These are phyloP conservation scores for Fistularia tabacaria DNA, from an alignment of 2,797 vertebrate species.

Conservation along the genomic window DNA sequence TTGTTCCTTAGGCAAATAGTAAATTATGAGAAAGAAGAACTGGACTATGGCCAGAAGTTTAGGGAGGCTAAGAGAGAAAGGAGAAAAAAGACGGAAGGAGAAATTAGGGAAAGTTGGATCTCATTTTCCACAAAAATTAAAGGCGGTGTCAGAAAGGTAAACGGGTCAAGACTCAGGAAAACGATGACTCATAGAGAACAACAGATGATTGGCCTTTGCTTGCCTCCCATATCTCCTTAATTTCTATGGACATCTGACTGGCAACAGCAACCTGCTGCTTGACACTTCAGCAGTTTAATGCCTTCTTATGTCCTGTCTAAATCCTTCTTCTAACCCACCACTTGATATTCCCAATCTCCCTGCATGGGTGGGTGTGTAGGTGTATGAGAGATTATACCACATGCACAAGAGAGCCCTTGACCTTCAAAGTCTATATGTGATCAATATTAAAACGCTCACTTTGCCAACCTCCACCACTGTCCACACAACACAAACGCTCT, in stretches of 20 bases:
- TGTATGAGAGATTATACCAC: constrained; percentile 16
- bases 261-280: constrained; percentile 39
- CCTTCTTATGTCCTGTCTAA: constrained; percentile 46
- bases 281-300: constrained; percentile 50
- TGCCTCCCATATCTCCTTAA: constrained; percentile 37
- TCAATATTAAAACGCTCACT: constrained; percentile 68
- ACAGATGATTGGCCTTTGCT: constrained; percentile 38
- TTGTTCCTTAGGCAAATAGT: constrained; percentile 43
- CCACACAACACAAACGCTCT: constrained; percentile 14
- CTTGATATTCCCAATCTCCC: constrained; percentile 51
- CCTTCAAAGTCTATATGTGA: constrained; percentile 70
- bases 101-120: constrained; percentile 34
- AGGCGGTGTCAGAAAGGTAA: constrained; percentile 17
- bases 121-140: constrained; percentile 44
- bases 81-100: constrained; percentile 35
- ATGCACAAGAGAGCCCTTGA: constrained; percentile 61
- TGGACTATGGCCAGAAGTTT: constrained; percentile 8
- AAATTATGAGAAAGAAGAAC: constrained; percentile 47
- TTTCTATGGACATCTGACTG: constrained; percentile 58
- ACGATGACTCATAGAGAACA: constrained; percentile 1
- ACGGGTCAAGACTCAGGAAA: too few relatives aligned
- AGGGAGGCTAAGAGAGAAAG: constrained; percentile 21
- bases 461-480: constrained; percentile 35
- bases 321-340: constrained; percentile 56
- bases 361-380: constrained; percentile 4